These are phyloP conservation scores for Monodelphis domestica DNA, from an alignment of 2,797 vertebrate species.

Conservation along the genomic window DNA sequence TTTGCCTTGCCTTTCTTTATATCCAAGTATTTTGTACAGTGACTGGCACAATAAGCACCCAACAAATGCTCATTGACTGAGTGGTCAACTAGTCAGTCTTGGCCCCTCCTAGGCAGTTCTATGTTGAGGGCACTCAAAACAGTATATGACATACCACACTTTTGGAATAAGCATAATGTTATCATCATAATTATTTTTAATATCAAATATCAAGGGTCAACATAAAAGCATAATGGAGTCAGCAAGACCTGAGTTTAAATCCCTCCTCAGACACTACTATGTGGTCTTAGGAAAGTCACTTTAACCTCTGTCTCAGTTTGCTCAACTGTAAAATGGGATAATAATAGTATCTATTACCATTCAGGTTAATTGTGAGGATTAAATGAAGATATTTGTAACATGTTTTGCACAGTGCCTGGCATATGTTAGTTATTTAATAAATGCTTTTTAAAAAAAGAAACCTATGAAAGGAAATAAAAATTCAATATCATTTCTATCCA, in stretches of 20 bases:
- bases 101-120: not conserved
- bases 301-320: too few relatives aligned
- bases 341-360: too few relatives aligned
- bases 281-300: too few relatives aligned
- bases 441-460: not conserved
- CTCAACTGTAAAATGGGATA: too few relatives aligned
- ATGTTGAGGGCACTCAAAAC: not conserved
- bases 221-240: not conserved
- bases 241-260: not conserved
- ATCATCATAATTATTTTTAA: not conserved
- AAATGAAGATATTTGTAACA: too few relatives aligned
- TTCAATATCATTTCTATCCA: not conserved
- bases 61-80: too few relatives aligned
- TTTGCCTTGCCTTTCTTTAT: not conserved
- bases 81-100: not conserved
- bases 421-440: not conserved
- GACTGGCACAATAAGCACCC: not conserved
- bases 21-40: not conserved
- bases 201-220: not conserved
- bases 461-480: not conserved
- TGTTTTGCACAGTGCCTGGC: not conserved
- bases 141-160: not conserved
- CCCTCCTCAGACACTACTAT: too few relatives aligned
- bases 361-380: too few relatives aligned
- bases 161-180: not conserved